Evolutionary conservation across 2,888 invertebrate species (phyloP), one percentile per base, ranked within the genome.

Genomic region (Chrysolina haemoptera): DNA sequence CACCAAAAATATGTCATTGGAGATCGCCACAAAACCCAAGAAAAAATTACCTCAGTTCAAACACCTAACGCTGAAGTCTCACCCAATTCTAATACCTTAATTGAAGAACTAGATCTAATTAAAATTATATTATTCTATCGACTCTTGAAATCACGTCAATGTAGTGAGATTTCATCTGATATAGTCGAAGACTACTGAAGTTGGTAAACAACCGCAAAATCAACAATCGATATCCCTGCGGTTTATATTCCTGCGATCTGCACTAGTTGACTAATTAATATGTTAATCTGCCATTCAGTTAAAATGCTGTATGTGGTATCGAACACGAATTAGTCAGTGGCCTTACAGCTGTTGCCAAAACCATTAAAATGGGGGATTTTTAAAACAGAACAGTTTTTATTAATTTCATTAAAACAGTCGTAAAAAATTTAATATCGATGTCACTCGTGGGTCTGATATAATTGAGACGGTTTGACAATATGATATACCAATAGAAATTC

Each of bases 301-400:
- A 67, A 67, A 67, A 67, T 55, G 40, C 66, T 50, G 50, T 66
- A 48, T 66, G 77, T 67, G 82, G 81, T 11, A 86, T 84, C 12
- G 77, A 59, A 71, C 78, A 77, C 77, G 46, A 72, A 62, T 85
- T 84, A 27, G 83, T 83, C n/a, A 80, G 78, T 78, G 85, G 85
- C 8, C 82, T 80, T 62, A 84, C 84, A 76, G 76, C 75, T 70
- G 80, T 80, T 79, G 66, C 78, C 59, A 68, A 75, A 41, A 74
- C 71, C 66, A 82, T 78, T 74, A 85, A 80, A 46, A 85, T 77
- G 53, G 84, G 83, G 20, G 79, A 82, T 75, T 84, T 85, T 73
- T 84, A 81, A 79, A 78, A 83, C 43, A 84, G 83, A 11, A 82
- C 76, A 55, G 18, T 67, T 27, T 67, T 40, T 53, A 67, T 67